phyloP scores from a whole-genome alignment of 2,888 invertebrate genomes.

The Malacosoma neustria region DNA sequence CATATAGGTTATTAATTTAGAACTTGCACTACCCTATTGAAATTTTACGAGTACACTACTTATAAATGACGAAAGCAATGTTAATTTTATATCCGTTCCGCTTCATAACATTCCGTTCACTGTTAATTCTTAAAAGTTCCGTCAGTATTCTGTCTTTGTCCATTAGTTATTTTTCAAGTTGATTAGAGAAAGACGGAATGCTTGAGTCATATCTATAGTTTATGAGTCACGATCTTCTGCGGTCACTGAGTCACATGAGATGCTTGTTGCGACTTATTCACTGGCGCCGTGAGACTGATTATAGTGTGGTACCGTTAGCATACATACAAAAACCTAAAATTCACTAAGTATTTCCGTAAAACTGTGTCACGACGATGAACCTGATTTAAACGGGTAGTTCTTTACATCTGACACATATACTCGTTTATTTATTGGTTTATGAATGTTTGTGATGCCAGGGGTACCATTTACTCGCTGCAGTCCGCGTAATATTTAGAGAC shows the following conservation, averaged over 20 bases:
- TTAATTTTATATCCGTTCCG: not conserved
- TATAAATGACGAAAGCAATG: not conserved
- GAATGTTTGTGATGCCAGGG: no score
- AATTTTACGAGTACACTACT: no score
- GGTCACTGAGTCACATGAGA: constrained; percentile 51
- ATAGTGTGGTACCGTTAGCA: constrained; percentile 8
- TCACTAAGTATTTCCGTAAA: no score
- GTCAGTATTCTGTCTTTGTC: constrained; percentile 17
- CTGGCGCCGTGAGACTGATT: constrained; percentile 25
- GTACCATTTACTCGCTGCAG: no score
- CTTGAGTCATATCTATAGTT: constrained; percentile 33
- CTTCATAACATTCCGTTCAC: constrained; percentile 1
- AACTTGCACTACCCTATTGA: no score
- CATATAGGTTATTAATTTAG: no score
- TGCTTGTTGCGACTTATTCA: constrained; percentile 33
- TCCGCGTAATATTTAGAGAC: no score
- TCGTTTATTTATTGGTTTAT: no score
- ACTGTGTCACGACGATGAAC: no score
- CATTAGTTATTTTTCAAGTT: constrained; percentile 9
- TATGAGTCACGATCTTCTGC: constrained; percentile 42
- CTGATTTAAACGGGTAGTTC: no score
- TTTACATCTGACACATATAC: no score
- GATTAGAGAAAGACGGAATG: constrained; percentile 19
- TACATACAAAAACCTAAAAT: no score
- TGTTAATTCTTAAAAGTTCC: constrained; percentile 12